Evolutionary conservation across 2,113 vertebrate species (phyloP).

Genomic region (Neogobius melanostomus): DNA sequence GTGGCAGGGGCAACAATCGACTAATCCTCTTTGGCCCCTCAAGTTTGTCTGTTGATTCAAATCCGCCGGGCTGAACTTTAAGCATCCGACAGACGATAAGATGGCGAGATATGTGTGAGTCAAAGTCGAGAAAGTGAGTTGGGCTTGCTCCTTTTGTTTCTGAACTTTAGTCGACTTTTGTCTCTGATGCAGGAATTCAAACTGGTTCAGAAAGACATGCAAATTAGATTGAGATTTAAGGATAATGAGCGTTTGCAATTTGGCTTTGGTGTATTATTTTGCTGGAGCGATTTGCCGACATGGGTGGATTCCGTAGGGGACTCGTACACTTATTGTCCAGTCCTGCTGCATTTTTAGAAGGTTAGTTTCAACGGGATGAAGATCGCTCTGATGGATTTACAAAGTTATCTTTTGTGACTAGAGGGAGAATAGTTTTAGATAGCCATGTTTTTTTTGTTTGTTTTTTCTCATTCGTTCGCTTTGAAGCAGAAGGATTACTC

Average conservation of each 20-base stretch:
- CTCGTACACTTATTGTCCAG: too few species aligned
- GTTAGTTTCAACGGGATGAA: too few species aligned
- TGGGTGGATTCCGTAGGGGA: too few species aligned
- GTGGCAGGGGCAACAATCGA: conserved; percentile 54
- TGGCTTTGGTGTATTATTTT: too few species aligned
- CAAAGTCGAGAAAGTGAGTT: conserved; percentile 58
- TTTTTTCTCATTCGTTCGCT: too few species aligned
- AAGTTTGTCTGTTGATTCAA: conserved; percentile 68
- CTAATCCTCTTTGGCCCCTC: conserved; percentile 57
- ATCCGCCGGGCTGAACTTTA: conserved; percentile 60
- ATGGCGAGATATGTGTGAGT: conserved; percentile 52
- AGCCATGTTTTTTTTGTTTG: too few species aligned
- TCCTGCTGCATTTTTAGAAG: too few species aligned
- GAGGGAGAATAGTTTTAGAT: too few species aligned
- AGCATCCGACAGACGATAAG: conserved; percentile 59
- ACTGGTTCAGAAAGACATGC: not conserved
- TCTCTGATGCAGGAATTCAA: not conserved
- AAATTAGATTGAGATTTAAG: not conserved
- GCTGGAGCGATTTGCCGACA: too few species aligned
- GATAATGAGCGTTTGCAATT: not conserved
- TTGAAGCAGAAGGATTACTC: too few species aligned
- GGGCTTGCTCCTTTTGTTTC: conserved; percentile 37
- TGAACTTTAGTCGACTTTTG: conserved; percentile 21
- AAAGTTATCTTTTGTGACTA: too few species aligned
- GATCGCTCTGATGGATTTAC: too few species aligned